Evolutionary conservation across 2,113 vertebrate species (phyloP).

Genomic region (Dascyllus trimaculatus): DNA sequence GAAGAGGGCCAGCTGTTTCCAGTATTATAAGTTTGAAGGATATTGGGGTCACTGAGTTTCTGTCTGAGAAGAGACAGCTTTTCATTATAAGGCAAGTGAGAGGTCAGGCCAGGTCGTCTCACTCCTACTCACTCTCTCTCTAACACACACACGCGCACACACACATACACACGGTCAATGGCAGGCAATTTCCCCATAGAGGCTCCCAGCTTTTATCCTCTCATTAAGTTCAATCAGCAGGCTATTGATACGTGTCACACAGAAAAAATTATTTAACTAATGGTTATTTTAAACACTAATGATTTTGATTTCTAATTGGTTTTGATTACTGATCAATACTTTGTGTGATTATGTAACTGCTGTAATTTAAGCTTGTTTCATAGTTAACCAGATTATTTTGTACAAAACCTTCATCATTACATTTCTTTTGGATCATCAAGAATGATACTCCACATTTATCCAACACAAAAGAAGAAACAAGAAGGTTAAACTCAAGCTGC

Average conservation of each 20-base stretch:
- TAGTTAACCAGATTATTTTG: too few relatives aligned
- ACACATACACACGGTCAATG: slow-evolving; percentile 21
- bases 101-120: slow-evolving; percentile 38
- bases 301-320: not conserved
- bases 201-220: slow-evolving; percentile 17
- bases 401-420: too few relatives aligned
- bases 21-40: slow-evolving; percentile 63
- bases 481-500: not conserved
- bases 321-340: slow-evolving; percentile 22
- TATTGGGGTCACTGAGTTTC: slow-evolving; percentile 61
- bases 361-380: not conserved
- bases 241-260: not conserved
- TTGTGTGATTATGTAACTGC: slow-evolving; percentile 16
- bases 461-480: too few relatives aligned
- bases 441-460: too few relatives aligned
- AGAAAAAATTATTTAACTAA: slow-evolving; percentile 28
- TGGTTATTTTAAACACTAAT: slow-evolving; percentile 21
- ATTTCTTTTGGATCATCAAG: too few relatives aligned
- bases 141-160: not conserved
- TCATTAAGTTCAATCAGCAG: slow-evolving; percentile 61
- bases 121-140: not conserved
- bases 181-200: slow-evolving; percentile 5
- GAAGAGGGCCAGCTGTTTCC: slow-evolving; percentile 46
- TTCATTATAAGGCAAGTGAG: slow-evolving; percentile 58
- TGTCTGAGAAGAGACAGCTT: slow-evolving; percentile 46